Base-by-base conservation (phyloP, 2,797 vertebrate genomes). In the Synaphobranchus kaupii region DNA sequence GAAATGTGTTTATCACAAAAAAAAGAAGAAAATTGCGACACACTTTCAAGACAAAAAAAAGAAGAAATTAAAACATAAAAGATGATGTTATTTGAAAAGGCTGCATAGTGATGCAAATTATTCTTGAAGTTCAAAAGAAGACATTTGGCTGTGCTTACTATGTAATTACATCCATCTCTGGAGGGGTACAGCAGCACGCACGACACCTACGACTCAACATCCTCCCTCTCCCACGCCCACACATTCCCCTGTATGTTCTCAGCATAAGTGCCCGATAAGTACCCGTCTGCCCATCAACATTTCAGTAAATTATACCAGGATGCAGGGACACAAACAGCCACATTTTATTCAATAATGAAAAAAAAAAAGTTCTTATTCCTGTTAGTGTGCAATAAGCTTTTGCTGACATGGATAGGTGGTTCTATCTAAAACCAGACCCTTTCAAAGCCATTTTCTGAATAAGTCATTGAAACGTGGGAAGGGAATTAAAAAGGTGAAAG, bases 31-130 rank as follows among this genome's bases (percentile, higher is more conserved):
- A 84, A 15, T 44, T 83, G 86, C 87, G 87, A 87, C 54, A 56
- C 54, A 56, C 54, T 56, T 56, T 15, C 54, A 56, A 28, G 25
- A 71, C 54, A 56, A 28, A 12, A 71, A 83, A 50, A 80, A 82
- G 81, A 48, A 83, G 39, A 39, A 39, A 39, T 39, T 39, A 39
- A 87, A 87, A 31, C 25, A 10, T 39, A 63, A 85, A 63, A 73
- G 81, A 91, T 89, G 90, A 91, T 82, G 88, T 89, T 90, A 88
- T 90, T 88, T 90, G 87, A 90, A 89, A 90, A 89, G 83, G 73
- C 81, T 73, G 71, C 85, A 88, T 90, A 90, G 89, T 86, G 48
- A 90, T 89, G 87, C 85, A 89, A 90, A 90, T 90, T 90, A 71
- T 47, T 86, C 82, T 39, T 86, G 88, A 87, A 91, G 87, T 86